phyloP scores from a whole-genome alignment of 2,797 vertebrate genomes.

The Catamblyrhynchus diadema region DNA sequence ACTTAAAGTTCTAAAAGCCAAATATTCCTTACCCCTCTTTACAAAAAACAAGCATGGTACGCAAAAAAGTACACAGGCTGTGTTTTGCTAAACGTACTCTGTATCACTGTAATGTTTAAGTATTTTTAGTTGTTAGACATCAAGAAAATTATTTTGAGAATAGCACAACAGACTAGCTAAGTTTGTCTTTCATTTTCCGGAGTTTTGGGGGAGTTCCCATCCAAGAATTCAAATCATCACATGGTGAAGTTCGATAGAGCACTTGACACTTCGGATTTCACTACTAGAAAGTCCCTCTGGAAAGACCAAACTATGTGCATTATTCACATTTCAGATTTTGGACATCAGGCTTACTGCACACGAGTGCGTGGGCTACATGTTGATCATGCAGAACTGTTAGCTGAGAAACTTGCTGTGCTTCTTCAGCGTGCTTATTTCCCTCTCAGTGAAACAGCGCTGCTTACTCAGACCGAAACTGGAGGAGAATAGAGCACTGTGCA shows the following conservation, averaged over 20 bases:
- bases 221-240: neutral
- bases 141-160: neutral
- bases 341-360: neutral
- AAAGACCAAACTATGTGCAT: neutral
- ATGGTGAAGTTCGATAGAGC: neutral
- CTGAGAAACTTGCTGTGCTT: neutral
- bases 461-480: neutral
- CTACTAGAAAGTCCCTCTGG: constrained; percentile 18
- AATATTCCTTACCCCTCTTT: neutral
- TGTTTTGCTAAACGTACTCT: neutral
- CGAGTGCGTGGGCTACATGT: neutral
- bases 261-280: constrained; percentile 4
- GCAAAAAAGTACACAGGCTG: neutral
- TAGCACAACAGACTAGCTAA: neutral
- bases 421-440: neutral
- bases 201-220: neutral
- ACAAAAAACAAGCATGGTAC: neutral
- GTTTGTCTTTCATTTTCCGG: neutral
- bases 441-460: neutral
- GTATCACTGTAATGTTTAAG: neutral
- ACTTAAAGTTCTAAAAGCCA: neutral
- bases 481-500: neutral
- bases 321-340: neutral
- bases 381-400: neutral
- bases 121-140: neutral